Percentiles rank a stretch among this genome's conserved stretches.
These are phyloP conservation scores for Drosophila arawakana DNA, from an alignment of 1,140 invertebrate genomes.

Conservation along the genomic window DNA sequence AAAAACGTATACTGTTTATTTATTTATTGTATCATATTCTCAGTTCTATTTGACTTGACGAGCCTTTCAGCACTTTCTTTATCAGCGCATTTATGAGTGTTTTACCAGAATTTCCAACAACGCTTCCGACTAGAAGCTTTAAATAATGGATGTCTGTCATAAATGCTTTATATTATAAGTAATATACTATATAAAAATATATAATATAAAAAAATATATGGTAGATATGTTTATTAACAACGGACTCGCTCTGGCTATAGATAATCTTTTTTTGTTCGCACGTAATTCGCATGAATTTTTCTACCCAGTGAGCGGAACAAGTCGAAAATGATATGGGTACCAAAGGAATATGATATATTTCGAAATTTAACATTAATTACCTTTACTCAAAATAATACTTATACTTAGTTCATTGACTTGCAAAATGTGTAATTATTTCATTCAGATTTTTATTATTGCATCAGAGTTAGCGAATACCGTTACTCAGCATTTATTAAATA, in stretches of 20 bases:
- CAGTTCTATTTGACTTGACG: conserved; percentile 37
- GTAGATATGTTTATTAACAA: conserved; percentile 42
- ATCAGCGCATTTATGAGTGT: conserved; percentile 40
- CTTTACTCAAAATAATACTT: neutral
- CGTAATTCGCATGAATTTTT: conserved; percentile 40
- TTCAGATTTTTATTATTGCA: no score
- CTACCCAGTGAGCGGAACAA: conserved; percentile 56
- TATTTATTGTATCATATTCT: conserved; percentile 4
- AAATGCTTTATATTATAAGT: conserved; percentile 23
- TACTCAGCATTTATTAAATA: no score
- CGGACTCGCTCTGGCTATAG: conserved; percentile 40
- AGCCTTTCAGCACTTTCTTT: conserved; percentile 58
- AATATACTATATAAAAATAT: conserved; percentile 2
- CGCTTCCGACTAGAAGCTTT: conserved; percentile 55
- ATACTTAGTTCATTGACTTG: no score
- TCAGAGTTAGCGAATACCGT: no score
- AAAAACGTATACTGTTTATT: neutral
- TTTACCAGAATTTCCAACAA: conserved; percentile 50
- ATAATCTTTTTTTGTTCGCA: conserved; percentile 31
- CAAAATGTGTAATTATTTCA: no score
- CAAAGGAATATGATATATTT: conserved; percentile 16
- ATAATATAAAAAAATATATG: conserved; percentile 4
- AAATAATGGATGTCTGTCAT: conserved; percentile 59
- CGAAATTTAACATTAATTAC: conserved; percentile 17
- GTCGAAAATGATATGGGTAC: conserved; percentile 44